A percentile compares a stretch with the other conserved stretches of the same genome.
These are phyloP conservation scores for Pogonocichla stellata DNA, from an alignment of 2,113 vertebrate genomes.

Conservation along the genomic window DNA sequence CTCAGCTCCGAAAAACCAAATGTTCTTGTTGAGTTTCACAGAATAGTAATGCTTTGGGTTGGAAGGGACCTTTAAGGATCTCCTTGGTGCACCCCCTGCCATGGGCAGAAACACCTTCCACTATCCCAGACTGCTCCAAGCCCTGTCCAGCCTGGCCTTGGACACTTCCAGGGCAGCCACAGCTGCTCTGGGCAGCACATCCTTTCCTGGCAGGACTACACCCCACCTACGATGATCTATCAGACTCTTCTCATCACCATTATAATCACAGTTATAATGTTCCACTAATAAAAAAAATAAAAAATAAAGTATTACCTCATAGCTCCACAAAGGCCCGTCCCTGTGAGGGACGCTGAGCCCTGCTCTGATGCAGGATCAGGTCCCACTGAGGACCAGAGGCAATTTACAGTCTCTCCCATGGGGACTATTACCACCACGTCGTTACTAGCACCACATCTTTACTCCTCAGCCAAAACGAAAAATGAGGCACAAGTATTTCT, in stretches of 20 bases:
- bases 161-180: background rate
- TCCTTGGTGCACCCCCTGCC: accelerated
- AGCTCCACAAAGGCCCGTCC: background rate
- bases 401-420: background rate
- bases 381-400: background rate
- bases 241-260: background rate
- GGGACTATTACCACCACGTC: background rate
- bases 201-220: background rate
- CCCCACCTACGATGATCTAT: accelerated
- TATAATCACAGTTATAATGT: background rate
- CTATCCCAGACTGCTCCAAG: accelerated
- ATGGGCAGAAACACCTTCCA: background rate
- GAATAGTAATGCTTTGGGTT: accelerated
- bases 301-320: background rate
- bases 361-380: background rate
- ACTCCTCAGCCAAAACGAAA: slow-evolving; percentile 3
- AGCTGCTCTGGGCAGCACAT: background rate
- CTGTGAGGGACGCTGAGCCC: background rate
- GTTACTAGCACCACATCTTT: background rate
- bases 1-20: background rate
- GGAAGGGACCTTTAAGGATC: background rate
- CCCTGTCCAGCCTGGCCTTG: accelerated
- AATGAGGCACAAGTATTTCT: slow-evolving; percentile 24
- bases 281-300: background rate
- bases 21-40: background rate